phyloP scores from a whole-genome alignment of 1,140 invertebrate species.

The Drosophila nebulosa region DNA sequence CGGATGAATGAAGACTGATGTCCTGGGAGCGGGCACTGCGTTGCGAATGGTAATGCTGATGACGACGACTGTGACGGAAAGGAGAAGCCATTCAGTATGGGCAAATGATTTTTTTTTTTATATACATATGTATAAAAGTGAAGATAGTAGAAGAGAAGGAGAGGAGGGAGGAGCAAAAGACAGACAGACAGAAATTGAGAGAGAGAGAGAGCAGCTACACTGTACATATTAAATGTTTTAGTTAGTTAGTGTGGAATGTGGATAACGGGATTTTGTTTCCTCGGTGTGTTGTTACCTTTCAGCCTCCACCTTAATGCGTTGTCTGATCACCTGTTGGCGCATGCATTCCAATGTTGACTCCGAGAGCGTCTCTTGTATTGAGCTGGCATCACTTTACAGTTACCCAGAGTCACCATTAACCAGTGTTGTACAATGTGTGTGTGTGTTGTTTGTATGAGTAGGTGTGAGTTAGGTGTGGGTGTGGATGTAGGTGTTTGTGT shows the following conservation, averaged over 20 bases:
- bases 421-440: constrained; percentile 75
- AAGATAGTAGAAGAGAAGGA: not conserved
- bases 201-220: not conserved
- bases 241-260: not conserved
- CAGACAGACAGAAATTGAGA: not conserved
- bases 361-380: constrained; percentile 81
- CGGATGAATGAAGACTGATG: constrained; percentile 72
- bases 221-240: too few species aligned
- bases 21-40: constrained; percentile 85
- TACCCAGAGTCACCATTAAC: constrained; percentile 72
- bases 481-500: constrained; percentile 29
- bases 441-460: constrained; percentile 10
- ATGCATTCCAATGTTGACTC: constrained; percentile 88
- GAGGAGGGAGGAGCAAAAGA: not conserved
- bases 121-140: not conserved
- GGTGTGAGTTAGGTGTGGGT: constrained; percentile 1
- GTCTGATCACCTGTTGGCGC: constrained; percentile 86
- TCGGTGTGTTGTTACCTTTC: constrained; percentile 84
- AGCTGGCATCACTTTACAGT: constrained; percentile 20
- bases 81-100: constrained; percentile 12
- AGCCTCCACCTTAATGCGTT: constrained; percentile 87
- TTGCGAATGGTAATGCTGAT: constrained; percentile 90
- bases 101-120: not conserved
- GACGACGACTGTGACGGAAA: constrained; percentile 83
- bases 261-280: not conserved